These are phyloP conservation scores for Eolophus roseicapilla DNA, from an alignment of 2,113 vertebrate species.

Conservation along the genomic window DNA sequence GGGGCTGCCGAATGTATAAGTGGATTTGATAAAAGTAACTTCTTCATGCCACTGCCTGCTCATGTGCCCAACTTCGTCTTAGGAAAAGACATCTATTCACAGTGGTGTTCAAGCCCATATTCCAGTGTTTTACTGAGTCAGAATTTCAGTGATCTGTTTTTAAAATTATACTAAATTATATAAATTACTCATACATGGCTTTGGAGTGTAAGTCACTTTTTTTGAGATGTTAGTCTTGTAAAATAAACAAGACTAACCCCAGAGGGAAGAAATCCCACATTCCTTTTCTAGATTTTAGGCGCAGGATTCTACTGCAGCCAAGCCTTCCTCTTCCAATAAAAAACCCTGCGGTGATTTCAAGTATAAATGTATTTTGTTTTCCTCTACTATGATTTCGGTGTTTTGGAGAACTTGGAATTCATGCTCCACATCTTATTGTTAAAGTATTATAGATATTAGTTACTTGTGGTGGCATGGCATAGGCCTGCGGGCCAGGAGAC, in stretches of 20 bases:
- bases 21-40: neutral
- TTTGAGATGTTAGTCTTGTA: neutral
- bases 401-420: neutral
- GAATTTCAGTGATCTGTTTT: neutral
- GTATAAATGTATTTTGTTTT: neutral
- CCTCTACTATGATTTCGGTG: neutral
- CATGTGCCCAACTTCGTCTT: neutral
- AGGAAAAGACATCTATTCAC: neutral
- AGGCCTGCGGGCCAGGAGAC: neutral
- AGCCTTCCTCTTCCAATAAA: neutral
- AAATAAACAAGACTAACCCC: neutral
- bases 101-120: neutral
- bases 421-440: fast-evolving
- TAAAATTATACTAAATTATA: neutral
- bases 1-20: neutral
- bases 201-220: neutral
- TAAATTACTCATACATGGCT: neutral
- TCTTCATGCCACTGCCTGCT: neutral
- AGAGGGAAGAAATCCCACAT: neutral
- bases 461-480: neutral
- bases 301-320: neutral
- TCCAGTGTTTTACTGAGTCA: neutral
- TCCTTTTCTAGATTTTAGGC: neutral
- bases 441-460: neutral
- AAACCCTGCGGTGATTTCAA: neutral